Base-by-base conservation (phyloP, 2,888 invertebrate genomes). In the Pristionchus entomophagus region DNA sequence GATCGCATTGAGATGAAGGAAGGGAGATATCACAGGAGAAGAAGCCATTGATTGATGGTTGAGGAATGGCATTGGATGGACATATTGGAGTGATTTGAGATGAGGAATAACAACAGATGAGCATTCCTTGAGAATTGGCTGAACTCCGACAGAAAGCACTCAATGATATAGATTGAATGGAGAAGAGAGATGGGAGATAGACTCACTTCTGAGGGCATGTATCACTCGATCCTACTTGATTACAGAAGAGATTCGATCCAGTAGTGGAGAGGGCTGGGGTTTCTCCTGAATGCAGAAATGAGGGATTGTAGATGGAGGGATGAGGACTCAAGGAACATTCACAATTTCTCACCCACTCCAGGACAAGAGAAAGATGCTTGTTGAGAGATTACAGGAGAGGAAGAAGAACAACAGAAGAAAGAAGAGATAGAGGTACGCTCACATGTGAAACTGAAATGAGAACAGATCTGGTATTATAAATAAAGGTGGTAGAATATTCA, bases 51-150 rank as follows among this genome's bases (percentile, higher is more conserved):
- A 84, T 59, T 2, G 91, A 89, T 32, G 91, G 87, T 81, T 92
- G 92, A 49, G 92, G 89, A 12, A 87, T 59, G 38, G 88, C 88
- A 59, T 89, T 90, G 56, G 88, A 89, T 6, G 92, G 92, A 83
- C 92, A 92, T 19, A 89, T 86, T n/a, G 91, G 92, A 32, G 87
- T 87, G 29, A 87, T 78, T 12, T 88, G 78, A 6, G 88, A 80
- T 12, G 87, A 59, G 35, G 88, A 85, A 53, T 86, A 89, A 45
- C 90, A 90, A 83, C 92, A 92, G 80, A 91, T 91, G 35, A 90
- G 84, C 83, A 91, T 87, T 4, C 89, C 89, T 14, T 86, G 82
- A 3, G 88, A 86, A 65, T 91, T 91, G 22, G 88, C 81, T 35
- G 91, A 90, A 14, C 87, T 86, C 26, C 86, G 86, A 85, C 91